Conservation (phyloP, 2,797 vertebrate species). For the Spheniscus humboldti region DNA sequence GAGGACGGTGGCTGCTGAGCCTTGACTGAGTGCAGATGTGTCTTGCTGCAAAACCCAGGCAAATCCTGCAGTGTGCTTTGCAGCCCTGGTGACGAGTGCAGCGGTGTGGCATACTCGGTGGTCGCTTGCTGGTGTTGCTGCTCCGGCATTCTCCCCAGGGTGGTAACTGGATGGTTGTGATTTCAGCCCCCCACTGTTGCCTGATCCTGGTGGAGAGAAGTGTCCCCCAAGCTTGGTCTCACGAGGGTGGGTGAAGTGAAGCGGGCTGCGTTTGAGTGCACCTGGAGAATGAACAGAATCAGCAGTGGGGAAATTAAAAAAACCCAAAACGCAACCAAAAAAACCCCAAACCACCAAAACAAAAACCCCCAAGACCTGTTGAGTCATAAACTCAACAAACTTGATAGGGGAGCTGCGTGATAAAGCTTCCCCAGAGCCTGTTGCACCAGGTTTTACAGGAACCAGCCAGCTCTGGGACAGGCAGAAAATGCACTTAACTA, state of each 20-base stretch:
- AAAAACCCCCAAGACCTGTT: neutral
- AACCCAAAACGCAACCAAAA: no score
- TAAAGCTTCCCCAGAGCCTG: neutral
- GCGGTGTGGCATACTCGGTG: rapidly evolving
- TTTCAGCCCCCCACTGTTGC: neutral
- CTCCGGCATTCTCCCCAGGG: rapidly evolving
- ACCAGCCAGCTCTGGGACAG: neutral
- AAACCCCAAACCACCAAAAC: neutral
- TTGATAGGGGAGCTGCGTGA: neutral
- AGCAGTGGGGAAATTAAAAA: no score
- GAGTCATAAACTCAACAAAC: constrained; percentile 42
- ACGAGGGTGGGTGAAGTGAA: rapidly evolving
- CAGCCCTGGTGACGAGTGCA: rapidly evolving
- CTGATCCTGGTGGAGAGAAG: neutral
- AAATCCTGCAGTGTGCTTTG: neutral
- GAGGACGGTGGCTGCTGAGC: neutral
- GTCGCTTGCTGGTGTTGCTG: neutral
- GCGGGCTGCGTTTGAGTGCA: rapidly evolving
- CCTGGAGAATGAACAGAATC: no score
- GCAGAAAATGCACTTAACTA: neutral
- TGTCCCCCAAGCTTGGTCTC: neutral
- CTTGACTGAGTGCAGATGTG: no score
- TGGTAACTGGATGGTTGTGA: neutral
- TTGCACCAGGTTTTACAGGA: neutral
- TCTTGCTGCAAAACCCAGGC: neutral